Conservation (phyloP, 2,113 vertebrate species). For the Ceyx melanurus region DNA sequence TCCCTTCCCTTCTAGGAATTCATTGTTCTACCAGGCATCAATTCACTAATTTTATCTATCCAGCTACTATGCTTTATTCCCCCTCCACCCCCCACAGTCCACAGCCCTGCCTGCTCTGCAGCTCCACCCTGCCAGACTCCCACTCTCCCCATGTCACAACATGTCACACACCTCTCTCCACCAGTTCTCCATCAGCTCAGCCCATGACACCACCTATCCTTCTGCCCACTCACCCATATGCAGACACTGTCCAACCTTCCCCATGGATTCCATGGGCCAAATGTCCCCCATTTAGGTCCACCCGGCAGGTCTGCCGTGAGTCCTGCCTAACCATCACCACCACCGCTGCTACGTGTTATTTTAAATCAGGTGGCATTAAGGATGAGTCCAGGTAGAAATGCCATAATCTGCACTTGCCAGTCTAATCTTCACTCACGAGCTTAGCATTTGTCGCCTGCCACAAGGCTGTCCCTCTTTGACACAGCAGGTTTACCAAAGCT, state of each 20-base stretch:
- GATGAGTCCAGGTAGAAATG: constrained; percentile 43
- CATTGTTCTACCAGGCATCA: not conserved
- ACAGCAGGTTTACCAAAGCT: constrained; percentile 12
- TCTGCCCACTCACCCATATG: not conserved
- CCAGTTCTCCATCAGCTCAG: not conserved
- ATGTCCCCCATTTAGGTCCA: not conserved
- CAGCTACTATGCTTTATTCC: not conserved
- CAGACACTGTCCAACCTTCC: not conserved
- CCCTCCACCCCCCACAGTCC: not conserved
- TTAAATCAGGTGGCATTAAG: constrained; percentile 42
- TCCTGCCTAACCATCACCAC: not conserved
- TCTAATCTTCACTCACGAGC: constrained; percentile 16
- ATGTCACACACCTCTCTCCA: not conserved
- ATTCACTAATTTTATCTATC: constrained; percentile 35
- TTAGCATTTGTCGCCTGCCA: not conserved
- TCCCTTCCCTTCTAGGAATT: constrained; percentile 28
- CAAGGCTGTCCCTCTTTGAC: not conserved
- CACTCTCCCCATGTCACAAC: not conserved
- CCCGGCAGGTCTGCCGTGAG: not conserved
- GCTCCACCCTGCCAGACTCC: not conserved
- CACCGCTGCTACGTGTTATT: not conserved
- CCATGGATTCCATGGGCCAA: not conserved
- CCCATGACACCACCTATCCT: not conserved
- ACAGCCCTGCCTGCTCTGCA: not conserved
- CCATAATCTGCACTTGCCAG: not conserved